phyloP scores from a whole-genome alignment of 2,113 vertebrate genomes.

The Xenopus borealis region DNA sequence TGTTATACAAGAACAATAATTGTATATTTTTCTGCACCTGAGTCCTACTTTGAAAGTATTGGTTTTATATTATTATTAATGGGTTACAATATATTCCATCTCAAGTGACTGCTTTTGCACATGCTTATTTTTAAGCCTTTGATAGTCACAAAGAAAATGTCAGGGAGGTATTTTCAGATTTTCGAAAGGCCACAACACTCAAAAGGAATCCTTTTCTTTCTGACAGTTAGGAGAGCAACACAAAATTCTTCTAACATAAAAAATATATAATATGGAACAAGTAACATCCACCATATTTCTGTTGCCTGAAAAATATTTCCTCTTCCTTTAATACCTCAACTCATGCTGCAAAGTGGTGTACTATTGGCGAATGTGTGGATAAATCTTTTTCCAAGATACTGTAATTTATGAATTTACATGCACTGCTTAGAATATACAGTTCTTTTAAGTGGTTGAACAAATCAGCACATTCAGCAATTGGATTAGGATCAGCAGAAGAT shows the following conservation, averaged over 20 bases:
- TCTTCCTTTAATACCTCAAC: conserved; percentile 6
- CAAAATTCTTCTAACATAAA: conserved; percentile 4
- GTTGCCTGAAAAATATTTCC: background rate
- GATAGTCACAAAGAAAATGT: conserved; percentile 47
- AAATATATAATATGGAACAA: background rate
- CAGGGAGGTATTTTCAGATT: conserved; percentile 48
- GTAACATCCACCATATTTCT: background rate
- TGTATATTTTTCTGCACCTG: background rate
- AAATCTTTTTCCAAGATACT: background rate
- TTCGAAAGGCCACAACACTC: conserved; percentile 48
- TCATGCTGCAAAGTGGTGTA: background rate
- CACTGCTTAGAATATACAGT: background rate
- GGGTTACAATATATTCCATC: conserved; percentile 22
- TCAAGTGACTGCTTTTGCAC: conserved; percentile 31
- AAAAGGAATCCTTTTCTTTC: conserved; percentile 19
- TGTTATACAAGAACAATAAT: background rate
- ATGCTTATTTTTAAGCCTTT: conserved; percentile 50
- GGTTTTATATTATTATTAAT: conserved; percentile 12
- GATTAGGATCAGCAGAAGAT: conserved; percentile 2
- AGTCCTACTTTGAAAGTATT: background rate
- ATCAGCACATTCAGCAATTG: conserved; percentile 7
- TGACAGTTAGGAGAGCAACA: conserved; percentile 7
- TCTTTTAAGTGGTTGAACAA: conserved; percentile 1
- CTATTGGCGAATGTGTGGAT: background rate
- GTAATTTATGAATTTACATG: conserved; percentile 1